Conservation (phyloP, 2,113 vertebrate species). For the Axis porcinus region DNA sequence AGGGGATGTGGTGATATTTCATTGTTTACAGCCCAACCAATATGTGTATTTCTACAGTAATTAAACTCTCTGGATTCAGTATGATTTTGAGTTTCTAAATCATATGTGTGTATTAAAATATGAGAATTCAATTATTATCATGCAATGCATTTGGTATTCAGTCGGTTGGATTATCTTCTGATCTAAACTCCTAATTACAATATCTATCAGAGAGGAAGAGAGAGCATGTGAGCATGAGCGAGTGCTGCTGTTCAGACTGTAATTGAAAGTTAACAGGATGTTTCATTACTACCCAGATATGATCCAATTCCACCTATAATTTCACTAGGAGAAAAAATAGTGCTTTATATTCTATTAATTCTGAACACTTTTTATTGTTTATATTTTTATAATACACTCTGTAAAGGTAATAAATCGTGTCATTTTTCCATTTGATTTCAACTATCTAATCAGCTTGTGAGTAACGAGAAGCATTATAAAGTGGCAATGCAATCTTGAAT, state of each 20-base stretch:
- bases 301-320: conserved; percentile 35
- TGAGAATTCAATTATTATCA: conserved; percentile 12
- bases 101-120: background rate
- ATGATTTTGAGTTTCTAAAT: conserved; percentile 23
- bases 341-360: conserved; percentile 54
- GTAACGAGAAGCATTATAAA: conserved; percentile 37
- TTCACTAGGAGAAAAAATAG: conserved; percentile 23
- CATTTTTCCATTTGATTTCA: conserved; percentile 59
- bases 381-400: conserved; percentile 48
- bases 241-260: background rate
- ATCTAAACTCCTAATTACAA: background rate
- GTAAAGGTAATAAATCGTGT: conserved; percentile 52
- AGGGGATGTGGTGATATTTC: background rate
- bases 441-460: conserved; percentile 44
- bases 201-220: background rate
- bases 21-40: conserved; percentile 22
- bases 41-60: background rate
- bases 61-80: background rate
- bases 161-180: background rate
- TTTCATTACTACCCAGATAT: conserved; percentile 41
- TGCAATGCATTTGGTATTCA: background rate
- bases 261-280: conserved; percentile 52
- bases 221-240: background rate
- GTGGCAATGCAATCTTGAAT: conserved; percentile 24
- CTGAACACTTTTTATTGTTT: conserved; percentile 50